Base-by-base conservation (phyloP, 2,113 vertebrate species). In the Dasyurus viverrinus region DNA sequence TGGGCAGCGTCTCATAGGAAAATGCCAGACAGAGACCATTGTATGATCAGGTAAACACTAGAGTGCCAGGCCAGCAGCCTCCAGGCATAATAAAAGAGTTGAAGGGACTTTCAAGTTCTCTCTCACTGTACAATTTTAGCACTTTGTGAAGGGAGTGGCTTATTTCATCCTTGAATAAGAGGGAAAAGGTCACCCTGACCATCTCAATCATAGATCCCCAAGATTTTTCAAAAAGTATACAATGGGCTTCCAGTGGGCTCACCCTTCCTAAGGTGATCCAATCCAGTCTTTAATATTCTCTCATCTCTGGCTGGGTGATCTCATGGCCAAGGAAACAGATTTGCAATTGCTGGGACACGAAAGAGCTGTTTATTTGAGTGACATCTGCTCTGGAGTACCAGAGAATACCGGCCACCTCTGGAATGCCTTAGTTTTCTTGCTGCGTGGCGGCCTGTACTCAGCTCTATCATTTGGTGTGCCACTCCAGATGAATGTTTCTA, bases 61-160 rank as follows among this genome's bases (percentile, higher is more conserved):
- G 36, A 92, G 27, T 54, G 25, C 50, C 89, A 53, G 42, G 36
- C 93, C 4, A 91, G 60, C 8, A 97, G 36, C 76, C 68, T 96
- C 92, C 60, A 68, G 54, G 89, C 95, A 97, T 98, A 47, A 97
- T 98, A 47, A 97, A 98, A 97, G 89, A 89, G 36, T 94, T 95
- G 93, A 90, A 93, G 94, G 94, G 19, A 53, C 95, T 98, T 98
- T 98, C 10, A 98, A 95, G 89, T 95, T 97, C 68, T 96, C 95
- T 89, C 93, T 96, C 91, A 53, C 52, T 22, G 36, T 89, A 47
- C 96, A 54, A 55, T 96, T 94, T 97, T 92, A 76, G 27, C 93
- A 90, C 89, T 93, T 94, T 89, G 90, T 54, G 3, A 95, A 89
- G 94, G 36, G 89, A 36, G 53, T 7, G 94, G 91, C 60, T 94